Conservation (phyloP, 1,140 invertebrate genomes). For the Whitmania pigra region DNA sequence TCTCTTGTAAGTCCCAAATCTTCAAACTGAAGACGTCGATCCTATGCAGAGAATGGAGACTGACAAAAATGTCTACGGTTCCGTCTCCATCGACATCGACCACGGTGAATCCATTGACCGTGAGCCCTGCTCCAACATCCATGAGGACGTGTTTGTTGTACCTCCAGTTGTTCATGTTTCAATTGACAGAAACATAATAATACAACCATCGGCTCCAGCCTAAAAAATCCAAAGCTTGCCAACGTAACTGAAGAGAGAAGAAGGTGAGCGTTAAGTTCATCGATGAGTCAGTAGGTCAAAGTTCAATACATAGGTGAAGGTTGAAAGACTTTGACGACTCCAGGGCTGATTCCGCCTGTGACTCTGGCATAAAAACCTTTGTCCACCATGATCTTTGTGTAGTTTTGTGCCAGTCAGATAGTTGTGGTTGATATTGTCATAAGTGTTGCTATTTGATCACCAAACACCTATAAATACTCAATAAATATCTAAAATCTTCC, state of each 20-base stretch:
- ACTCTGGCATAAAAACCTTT: background rate
- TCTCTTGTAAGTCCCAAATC: background rate
- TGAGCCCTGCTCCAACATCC: background rate
- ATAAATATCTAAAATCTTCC: background rate
- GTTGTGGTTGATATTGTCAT: too few species aligned
- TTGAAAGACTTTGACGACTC: background rate
- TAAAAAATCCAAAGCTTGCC: constrained; percentile 1
- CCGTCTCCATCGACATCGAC: constrained; percentile 4
- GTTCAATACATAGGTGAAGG: background rate
- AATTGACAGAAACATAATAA: background rate
- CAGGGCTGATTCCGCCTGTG: background rate
- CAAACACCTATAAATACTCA: background rate
- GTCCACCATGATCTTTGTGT: background rate
- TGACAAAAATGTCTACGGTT: background rate
- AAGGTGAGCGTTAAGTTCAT: background rate
- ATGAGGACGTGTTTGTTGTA: background rate
- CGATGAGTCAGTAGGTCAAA: too few species aligned
- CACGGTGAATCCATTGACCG: background rate
- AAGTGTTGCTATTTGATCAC: too few species aligned
- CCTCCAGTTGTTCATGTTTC: background rate
- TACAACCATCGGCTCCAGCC: background rate
- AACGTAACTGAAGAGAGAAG: background rate
- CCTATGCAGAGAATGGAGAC: background rate
- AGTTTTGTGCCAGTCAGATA: background rate
- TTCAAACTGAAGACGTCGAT: background rate